Conservation (phyloP, 2,888 invertebrate genomes). For the Heliconius cydno region DNA sequence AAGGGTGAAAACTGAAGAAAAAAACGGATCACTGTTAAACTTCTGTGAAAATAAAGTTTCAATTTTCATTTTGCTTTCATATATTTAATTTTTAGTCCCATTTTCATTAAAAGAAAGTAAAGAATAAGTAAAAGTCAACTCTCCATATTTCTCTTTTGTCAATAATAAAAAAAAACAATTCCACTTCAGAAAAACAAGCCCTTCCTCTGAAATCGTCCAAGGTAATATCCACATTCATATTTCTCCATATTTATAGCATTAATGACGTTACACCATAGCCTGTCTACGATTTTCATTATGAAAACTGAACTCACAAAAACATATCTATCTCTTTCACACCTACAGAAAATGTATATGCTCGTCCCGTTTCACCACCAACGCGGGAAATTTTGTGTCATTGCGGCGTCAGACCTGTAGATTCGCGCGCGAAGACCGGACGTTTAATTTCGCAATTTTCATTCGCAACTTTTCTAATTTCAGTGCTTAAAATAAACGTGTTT, state of each 20-base stretch:
- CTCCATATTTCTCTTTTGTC: too few relatives aligned
- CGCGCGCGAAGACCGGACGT: constrained; percentile 67
- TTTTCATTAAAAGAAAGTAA: too few relatives aligned
- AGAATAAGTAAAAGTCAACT: too few relatives aligned
- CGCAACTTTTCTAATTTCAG: constrained; percentile 49
- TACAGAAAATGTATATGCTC: constrained; percentile 26
- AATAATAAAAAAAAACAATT: background rate
- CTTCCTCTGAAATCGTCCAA: constrained; percentile 29
- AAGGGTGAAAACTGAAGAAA: too few relatives aligned
- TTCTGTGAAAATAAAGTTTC: too few relatives aligned
- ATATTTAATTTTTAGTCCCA: too few relatives aligned
- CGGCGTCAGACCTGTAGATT: constrained; percentile 77
- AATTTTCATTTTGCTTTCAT: too few relatives aligned
- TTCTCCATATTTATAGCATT: constrained; percentile 46
- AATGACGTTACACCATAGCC: constrained; percentile 50
- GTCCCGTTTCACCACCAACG: constrained; percentile 54
- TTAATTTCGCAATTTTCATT: constrained; percentile 55
- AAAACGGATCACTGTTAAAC: too few relatives aligned
- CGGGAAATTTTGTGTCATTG: constrained; percentile 71
- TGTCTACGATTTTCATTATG: constrained; percentile 49
- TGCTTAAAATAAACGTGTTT: constrained; percentile 46
- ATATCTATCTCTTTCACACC: constrained; percentile 54
- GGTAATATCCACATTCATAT: constrained; percentile 41
- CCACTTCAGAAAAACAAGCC: constrained; percentile 20
- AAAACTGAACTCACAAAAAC: constrained; percentile 48